Base-by-base conservation (phyloP, 2,797 vertebrate species). In the Salarias fasciatus region DNA sequence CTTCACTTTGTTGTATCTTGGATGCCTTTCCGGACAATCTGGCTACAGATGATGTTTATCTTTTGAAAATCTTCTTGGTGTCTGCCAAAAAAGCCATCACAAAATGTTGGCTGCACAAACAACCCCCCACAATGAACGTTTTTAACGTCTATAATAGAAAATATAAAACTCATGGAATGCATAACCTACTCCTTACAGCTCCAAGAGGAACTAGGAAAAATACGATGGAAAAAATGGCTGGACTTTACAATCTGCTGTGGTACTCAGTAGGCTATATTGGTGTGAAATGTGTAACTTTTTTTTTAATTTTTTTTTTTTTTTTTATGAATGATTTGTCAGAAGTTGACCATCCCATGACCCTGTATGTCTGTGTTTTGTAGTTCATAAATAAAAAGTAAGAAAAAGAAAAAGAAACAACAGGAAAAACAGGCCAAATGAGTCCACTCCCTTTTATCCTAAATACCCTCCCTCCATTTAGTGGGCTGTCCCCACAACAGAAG, bases 381-480 rank as follows among this genome's bases (percentile, higher is more conserved):
- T n/a, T n/a, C n/a, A n/a, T n/a, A n/a, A n/a, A n/a, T n/a, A n/a
- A n/a, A n/a, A n/a, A n/a, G n/a, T n/a, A n/a, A n/a, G n/a, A n/a
- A n/a, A n/a, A n/a, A n/a, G n/a, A n/a, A n/a, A n/a, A n/a, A n/a
- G n/a, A 69, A 78, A 63, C 62, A 55, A 86, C 78, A 86, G 80
- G 83, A 85, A 86, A 68, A 44, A 11, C 18, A 28, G 53, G 9
- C 62, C 30, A 66, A 81, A 79, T 79, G 47, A 76, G 56, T 53
- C 36, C 49, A 15, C 54, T 53, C 66, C 82, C 79, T 64, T 77
- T 63, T 44, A 63, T n/a, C 77, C 42, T 14, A 57, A 77, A 85
- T 67, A 75, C 74, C 62, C 67, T 81, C 69, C 72, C 63, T n/a
- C 70, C 61, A 79, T 65, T 55, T 15, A 59, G 57, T 57, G 48